These are phyloP conservation scores for Siniperca scherzeri DNA, from an alignment of 2,797 vertebrate species.

Conservation along the genomic window DNA sequence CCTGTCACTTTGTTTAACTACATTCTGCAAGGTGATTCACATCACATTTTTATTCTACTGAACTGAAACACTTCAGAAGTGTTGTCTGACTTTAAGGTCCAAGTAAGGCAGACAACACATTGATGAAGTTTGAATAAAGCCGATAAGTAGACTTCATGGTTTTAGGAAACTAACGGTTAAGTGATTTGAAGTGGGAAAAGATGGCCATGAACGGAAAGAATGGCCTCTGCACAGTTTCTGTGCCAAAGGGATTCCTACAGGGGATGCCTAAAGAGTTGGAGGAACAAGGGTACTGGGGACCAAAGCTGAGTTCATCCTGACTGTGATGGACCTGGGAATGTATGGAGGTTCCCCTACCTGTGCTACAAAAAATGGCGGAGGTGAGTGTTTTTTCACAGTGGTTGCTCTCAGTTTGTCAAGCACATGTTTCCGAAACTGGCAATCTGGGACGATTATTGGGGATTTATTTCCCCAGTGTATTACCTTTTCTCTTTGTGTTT, in stretches of 20 bases:
- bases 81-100: not conserved
- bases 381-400: conserved; percentile 72
- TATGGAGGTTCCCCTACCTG: conserved; percentile 93
- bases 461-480: not conserved
- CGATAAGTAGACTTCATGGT: not conserved
- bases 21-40: not conserved
- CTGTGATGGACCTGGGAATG: conserved; percentile 88
- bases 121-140: not conserved
- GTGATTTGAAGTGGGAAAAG: not conserved
- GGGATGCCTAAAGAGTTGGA: not conserved
- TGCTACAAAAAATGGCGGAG: conserved; percentile 94
- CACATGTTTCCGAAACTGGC: not conserved
- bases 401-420: not conserved
- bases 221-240: too few species aligned
- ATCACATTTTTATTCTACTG: not conserved
- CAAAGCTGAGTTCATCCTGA: conserved; percentile 78
- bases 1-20: not conserved
- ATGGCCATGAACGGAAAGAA: conserved; percentile 15
- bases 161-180: not conserved
- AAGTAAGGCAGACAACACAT: not conserved
- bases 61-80: not conserved
- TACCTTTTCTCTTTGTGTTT: fast-evolving
- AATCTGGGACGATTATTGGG: too few species aligned
- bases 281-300: conserved; percentile 64
- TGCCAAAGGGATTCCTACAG: not conserved